phyloP scores from a whole-genome alignment of 2,888 invertebrate genomes.

The Glyphotaelius pellucidus region DNA sequence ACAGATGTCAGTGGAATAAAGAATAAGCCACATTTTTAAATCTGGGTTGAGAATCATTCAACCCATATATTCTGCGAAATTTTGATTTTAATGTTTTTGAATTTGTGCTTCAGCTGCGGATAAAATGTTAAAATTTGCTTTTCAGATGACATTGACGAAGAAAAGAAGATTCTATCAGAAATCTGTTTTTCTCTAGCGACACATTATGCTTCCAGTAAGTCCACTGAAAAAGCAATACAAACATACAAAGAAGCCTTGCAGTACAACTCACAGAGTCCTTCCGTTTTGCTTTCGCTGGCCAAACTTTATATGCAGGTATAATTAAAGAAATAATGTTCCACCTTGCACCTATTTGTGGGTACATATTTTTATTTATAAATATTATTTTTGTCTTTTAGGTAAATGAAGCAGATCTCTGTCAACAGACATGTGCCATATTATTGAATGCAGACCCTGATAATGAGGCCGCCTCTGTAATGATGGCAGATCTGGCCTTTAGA shows the following conservation, averaged over 20 bases:
- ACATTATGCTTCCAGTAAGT: slow-evolving; percentile 72
- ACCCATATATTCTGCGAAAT: too few species aligned
- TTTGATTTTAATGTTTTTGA: too few species aligned
- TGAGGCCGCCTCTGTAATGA: slow-evolving; percentile 95
- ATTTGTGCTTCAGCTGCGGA: too few species aligned
- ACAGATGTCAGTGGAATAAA: too few species aligned
- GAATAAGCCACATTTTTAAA: too few species aligned
- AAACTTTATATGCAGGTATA: slow-evolving; percentile 87
- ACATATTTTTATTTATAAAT: slow-evolving; percentile 2
- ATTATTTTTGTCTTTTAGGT: slow-evolving; percentile 74
- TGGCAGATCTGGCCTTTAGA: slow-evolving; percentile 96
- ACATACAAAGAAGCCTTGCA: slow-evolving; percentile 92
- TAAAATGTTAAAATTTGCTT: slow-evolving; percentile 68
- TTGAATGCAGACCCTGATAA: slow-evolving; percentile 92
- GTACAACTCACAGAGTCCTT: slow-evolving; percentile 86
- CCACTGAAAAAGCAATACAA: slow-evolving; percentile 83
- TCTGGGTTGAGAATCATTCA: too few species aligned
- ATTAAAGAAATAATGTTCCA: background rate
- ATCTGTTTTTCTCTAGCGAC: slow-evolving; percentile 73
- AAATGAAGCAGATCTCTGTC: slow-evolving; percentile 91
- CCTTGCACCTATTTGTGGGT: too few species aligned
- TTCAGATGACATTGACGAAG: slow-evolving; percentile 71
- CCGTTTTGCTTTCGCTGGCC: slow-evolving; percentile 84
- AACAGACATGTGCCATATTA: slow-evolving; percentile 89
- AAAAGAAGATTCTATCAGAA: slow-evolving; percentile 72